Base-by-base conservation (phyloP, 2,888 invertebrate species). In the Ornithoptera priamus region DNA sequence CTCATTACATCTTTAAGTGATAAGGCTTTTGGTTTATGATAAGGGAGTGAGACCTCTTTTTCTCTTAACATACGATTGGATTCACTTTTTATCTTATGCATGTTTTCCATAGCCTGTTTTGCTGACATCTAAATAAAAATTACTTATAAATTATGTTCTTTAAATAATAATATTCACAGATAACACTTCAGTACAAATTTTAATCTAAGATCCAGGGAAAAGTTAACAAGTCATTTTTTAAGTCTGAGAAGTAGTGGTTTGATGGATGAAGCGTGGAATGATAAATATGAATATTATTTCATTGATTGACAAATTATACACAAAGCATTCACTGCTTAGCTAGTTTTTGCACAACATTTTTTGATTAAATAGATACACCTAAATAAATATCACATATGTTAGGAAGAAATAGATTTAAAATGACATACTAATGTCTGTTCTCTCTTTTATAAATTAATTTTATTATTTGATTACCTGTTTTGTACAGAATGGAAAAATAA, bases 1-100 rank as follows among this genome's bases (percentile, higher is more conserved):
- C 82, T 88, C 75, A 97, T 93, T 78, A 98, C 97, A 79, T 97
- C 98, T 81, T 96, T 94, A 0, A 98, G 87, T 0, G 95, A 95
- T 68, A 96, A 93, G 57, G 96, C 95, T 80, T 96, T 97, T 1
- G 98, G 97, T 80, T 95, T 94, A 82, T 98, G 98, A 84, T 98
- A 98, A 0, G 98, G 98, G 56, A 98, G 88, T 58, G 95, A 94
- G 15, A 97, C 93, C 71, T 94, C 90, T 22, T 95, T 94, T 83
- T 97, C 97, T 75, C 98, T 93, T 15, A 97, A 83, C 89, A 97
- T 93, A 68, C 97, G 93, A 84, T 98, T 97, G 0, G 96, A 96
- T 86, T 97, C 97, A 84, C 97, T 97, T 80, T 95, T 95, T 73
- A 98, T 96, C 78, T 96, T 94, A 76, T 94, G 94, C 92, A 95